These are phyloP conservation scores for Atherinosoma microstoma DNA, from an alignment of 2,797 vertebrate species.

Conservation along the genomic window DNA sequence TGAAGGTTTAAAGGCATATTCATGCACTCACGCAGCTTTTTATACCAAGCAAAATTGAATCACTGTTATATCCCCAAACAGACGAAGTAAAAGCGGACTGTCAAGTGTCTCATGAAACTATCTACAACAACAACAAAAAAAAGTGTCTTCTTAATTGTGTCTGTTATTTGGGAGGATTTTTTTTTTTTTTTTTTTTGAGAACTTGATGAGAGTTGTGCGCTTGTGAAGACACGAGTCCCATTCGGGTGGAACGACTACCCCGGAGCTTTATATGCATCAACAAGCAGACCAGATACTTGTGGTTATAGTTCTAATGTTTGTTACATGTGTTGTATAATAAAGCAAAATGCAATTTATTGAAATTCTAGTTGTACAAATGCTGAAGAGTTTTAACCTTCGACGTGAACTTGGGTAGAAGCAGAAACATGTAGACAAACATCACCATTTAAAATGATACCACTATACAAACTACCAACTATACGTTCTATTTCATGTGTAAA, in stretches of 20 bases:
- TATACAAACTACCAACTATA: constrained; percentile 39
- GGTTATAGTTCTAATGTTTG: constrained; percentile 82
- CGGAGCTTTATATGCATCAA: constrained; percentile 74
- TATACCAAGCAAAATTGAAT: constrained; percentile 47
- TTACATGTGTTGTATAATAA: constrained; percentile 79
- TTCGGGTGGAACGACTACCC: constrained; percentile 51
- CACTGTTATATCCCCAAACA: constrained; percentile 46
- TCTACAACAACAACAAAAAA: background rate
- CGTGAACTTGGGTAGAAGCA: constrained; percentile 55
- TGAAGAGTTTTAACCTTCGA: constrained; percentile 67
- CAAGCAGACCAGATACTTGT: constrained; percentile 87
- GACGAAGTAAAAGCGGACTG: constrained; percentile 40
- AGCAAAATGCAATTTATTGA: constrained; percentile 84
- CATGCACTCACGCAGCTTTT: constrained; percentile 54
- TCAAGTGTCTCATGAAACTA: constrained; percentile 16
- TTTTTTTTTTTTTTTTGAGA: constrained; percentile 7
- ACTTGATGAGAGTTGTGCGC: constrained; percentile 41
- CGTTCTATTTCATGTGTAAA: constrained; percentile 57
- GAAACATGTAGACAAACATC: constrained; percentile 56
- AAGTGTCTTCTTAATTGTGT: constrained; percentile 37
- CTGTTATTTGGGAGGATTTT: constrained; percentile 15
- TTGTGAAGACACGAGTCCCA: constrained; percentile 44
- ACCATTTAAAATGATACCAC: constrained; percentile 11
- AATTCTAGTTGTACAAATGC: constrained; percentile 67
- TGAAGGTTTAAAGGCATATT: constrained; percentile 59